These are phyloP conservation scores for Podarcis muralis DNA, from an alignment of 2,113 vertebrate genomes.

Conservation along the genomic window DNA sequence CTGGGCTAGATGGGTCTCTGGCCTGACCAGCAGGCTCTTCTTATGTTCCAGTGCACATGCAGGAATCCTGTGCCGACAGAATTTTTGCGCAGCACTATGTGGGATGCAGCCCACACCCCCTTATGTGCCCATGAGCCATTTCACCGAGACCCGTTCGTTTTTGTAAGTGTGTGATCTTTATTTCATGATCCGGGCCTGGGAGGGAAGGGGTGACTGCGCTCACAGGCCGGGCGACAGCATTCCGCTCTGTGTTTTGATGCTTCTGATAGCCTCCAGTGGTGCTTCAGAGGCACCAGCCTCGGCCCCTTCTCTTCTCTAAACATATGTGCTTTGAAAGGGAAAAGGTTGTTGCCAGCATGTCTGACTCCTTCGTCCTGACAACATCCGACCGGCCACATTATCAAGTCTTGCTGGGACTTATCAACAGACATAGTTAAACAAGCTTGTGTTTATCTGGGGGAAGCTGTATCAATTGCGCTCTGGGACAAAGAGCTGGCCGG, in stretches of 20 bases:
- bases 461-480: constrained; percentile 82
- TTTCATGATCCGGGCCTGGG: not conserved
- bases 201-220: not conserved
- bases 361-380: constrained; percentile 85
- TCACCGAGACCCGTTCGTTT: not conserved
- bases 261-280: constrained; percentile 63
- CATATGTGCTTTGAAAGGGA: constrained; percentile 77
- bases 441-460: constrained; percentile 87
- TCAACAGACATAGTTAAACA: constrained; percentile 85
- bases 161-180: not conserved
- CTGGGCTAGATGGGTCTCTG: too few relatives aligned
- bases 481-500: constrained; percentile 80
- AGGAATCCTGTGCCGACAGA: too few relatives aligned
- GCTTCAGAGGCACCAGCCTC: constrained; percentile 66
- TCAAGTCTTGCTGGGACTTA: constrained; percentile 84
- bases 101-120: too few relatives aligned
- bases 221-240: not conserved
- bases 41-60: too few relatives aligned
- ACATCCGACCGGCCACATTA: constrained; percentile 85
- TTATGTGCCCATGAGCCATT: not conserved
- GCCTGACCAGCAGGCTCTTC: too few relatives aligned
- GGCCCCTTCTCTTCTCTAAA: constrained; percentile 72
- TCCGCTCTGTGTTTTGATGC: constrained; percentile 50
- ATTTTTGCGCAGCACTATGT: too few relatives aligned
- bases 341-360: constrained; percentile 85